These are phyloP conservation scores for Cartodere bifasciata DNA, from an alignment of 2,888 invertebrate genomes.

Conservation along the genomic window DNA sequence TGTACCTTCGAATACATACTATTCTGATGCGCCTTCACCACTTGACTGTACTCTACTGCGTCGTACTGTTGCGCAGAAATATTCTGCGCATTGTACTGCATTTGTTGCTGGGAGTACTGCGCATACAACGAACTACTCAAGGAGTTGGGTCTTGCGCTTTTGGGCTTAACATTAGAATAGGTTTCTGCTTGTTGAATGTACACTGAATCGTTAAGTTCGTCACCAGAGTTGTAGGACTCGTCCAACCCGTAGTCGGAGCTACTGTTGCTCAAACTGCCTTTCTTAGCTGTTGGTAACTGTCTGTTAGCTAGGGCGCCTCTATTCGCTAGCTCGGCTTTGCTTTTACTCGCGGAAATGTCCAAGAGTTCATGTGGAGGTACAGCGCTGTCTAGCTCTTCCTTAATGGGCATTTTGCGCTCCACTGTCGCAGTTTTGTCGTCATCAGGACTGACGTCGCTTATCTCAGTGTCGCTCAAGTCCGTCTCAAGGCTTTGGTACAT, in stretches of 20 bases:
- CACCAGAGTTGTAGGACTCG: slow-evolving; percentile 54
- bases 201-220: slow-evolving; percentile 43
- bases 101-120: slow-evolving; percentile 18
- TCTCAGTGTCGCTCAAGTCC: slow-evolving; percentile 76
- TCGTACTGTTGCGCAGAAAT: too few species aligned
- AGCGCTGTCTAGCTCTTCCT: slow-evolving; percentile 72
- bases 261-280: slow-evolving; percentile 43
- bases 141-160: slow-evolving; percentile 18
- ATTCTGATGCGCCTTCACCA: slow-evolving; percentile 22
- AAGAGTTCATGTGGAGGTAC: slow-evolving; percentile 79
- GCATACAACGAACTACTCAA: slow-evolving; percentile 20
- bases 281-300: slow-evolving; percentile 47
- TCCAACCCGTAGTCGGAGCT: slow-evolving; percentile 63
- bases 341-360: slow-evolving; percentile 74
- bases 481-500: slow-evolving; percentile 54
- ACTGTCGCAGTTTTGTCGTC: slow-evolving; percentile 67
- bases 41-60: slow-evolving; percentile 27
- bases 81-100: slow-evolving; percentile 22
- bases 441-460: slow-evolving; percentile 72
- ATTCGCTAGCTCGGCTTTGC: slow-evolving; percentile 77
- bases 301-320: slow-evolving; percentile 63
- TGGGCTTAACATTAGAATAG: slow-evolving; percentile 14
- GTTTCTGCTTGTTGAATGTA: slow-evolving; percentile 34
- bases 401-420: slow-evolving; percentile 52
- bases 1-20: slow-evolving; percentile 39